A percentile compares a stretch with the other conserved stretches of the same genome.
Conservation (phyloP, 2,888 invertebrate genomes). For the Germaria angustata region DNA sequence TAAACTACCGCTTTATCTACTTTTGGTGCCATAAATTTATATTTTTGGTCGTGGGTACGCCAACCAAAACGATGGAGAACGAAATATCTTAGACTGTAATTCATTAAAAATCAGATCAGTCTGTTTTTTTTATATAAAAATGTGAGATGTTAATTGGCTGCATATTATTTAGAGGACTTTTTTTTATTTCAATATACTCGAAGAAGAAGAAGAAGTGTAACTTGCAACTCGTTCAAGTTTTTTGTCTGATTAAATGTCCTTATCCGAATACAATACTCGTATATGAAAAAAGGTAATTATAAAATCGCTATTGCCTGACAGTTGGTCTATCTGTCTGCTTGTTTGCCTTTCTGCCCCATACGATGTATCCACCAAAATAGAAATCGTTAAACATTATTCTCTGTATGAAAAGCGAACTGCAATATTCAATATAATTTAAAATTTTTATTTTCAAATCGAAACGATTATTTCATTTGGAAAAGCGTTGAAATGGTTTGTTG, state of each 20-base stretch:
- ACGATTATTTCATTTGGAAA: constrained; percentile 45
- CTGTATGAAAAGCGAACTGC: no score
- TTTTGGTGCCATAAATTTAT: constrained; percentile 13
- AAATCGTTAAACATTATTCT: no score
- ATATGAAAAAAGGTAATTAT: no score
- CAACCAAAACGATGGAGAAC: neutral
- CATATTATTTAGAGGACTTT: constrained; percentile 2
- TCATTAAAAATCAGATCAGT: constrained; percentile 32
- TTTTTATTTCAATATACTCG: no score
- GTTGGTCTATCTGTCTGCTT: no score
- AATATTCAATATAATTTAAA: neutral
- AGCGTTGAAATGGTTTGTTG: constrained; percentile 24
- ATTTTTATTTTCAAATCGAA: neutral
- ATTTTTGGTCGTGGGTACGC: constrained; percentile 4
- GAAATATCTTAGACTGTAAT: neutral
- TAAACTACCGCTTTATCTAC: constrained; percentile 11
- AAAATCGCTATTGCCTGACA: no score
- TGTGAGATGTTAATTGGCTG: constrained; percentile 42
- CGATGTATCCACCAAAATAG: no score
- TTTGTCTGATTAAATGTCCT: no score
- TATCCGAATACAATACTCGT: no score
- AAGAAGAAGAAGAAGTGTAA: neutral
- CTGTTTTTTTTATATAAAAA: neutral
- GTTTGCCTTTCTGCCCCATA: no score
- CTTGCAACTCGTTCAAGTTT: neutral